phyloP scores from a whole-genome alignment of 2,113 vertebrate genomes.

The Actinemys pallida region DNA sequence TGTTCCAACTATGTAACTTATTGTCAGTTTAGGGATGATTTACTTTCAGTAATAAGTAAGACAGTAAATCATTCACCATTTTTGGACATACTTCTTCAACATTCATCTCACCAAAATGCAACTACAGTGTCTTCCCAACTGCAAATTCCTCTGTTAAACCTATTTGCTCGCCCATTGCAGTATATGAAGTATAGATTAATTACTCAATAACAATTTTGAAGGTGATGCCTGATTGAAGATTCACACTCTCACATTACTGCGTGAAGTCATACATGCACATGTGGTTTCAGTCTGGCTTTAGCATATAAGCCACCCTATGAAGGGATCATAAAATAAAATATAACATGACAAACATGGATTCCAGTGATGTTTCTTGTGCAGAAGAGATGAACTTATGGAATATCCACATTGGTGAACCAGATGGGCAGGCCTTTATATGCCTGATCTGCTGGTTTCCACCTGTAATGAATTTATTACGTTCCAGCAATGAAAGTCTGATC shows the following conservation, averaged over 20 bases:
- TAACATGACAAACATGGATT: conserved; percentile 35
- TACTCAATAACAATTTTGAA: conserved; percentile 50
- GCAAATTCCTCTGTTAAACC: conserved; percentile 49
- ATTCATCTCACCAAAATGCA: conserved; percentile 14
- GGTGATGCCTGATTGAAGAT: conserved; percentile 46
- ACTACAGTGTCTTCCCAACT: not conserved
- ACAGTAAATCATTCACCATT: conserved; percentile 64
- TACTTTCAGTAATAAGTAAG: conserved; percentile 49
- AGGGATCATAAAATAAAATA: conserved; percentile 60
- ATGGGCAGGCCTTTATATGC: conserved; percentile 58
- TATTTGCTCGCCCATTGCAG: conserved; percentile 51
- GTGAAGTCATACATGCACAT: conserved; percentile 48
- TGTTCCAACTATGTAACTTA: conserved; percentile 37
- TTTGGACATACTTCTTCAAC: conserved; percentile 45
- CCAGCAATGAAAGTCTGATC: conserved; percentile 30
- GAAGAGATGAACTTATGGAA: conserved; percentile 54
- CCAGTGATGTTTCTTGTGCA: conserved; percentile 26
- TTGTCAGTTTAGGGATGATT: conserved; percentile 5
- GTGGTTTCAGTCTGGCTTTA: conserved; percentile 45
- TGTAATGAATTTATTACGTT: conserved; percentile 14
- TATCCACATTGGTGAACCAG: conserved; percentile 57
- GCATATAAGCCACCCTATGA: conserved; percentile 61
- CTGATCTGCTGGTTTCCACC: conserved; percentile 41
- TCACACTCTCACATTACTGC: conserved; percentile 34
- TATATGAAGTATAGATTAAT: conserved; percentile 66